Evolutionary conservation across 1,140 invertebrate species (phyloP).

Genomic region (Caerostris extrusa): DNA sequence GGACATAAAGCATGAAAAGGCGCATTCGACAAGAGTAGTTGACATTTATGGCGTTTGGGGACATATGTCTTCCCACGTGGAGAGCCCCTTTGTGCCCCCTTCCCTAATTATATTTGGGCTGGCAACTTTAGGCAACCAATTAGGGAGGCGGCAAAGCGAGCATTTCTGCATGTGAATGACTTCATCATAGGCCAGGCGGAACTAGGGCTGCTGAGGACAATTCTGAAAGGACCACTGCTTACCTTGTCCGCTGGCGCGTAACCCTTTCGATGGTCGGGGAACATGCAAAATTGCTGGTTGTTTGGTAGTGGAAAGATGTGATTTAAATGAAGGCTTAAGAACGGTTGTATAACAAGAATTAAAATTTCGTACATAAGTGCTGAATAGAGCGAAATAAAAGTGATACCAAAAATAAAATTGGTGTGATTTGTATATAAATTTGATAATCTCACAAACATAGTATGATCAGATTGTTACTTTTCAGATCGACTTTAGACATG

Average conservation of each 20-base stretch:
- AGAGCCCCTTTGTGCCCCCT: not conserved
- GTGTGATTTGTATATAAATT: too few relatives aligned
- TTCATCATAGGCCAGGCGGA: slow-evolving; percentile 53
- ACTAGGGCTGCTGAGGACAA: slow-evolving; percentile 34
- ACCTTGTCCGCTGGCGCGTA: slow-evolving; percentile 60
- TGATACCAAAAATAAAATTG: too few relatives aligned
- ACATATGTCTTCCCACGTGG: slow-evolving; percentile 73
- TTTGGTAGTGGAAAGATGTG: not conserved
- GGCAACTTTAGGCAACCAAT: slow-evolving; percentile 58
- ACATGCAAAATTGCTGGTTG: slow-evolving; percentile 18
- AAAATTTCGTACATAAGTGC: too few relatives aligned
- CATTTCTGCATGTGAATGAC: slow-evolving; percentile 71
- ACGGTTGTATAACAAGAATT: too few relatives aligned
- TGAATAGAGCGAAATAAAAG: too few relatives aligned
- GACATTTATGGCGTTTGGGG: slow-evolving; percentile 72
- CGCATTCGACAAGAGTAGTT: not conserved
- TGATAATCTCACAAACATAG: too few relatives aligned
- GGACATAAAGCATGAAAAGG: slow-evolving; percentile 43
- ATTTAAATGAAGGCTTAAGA: not conserved
- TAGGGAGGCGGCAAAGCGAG: slow-evolving; percentile 58
- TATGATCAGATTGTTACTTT: too few relatives aligned
- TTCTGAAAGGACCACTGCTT: slow-evolving; percentile 40
- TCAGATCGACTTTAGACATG: too few relatives aligned
- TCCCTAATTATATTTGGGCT: slow-evolving; percentile 72
- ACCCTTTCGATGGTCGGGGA: slow-evolving; percentile 65